A percentile compares a stretch with the other conserved stretches of the same genome.
Conservation (phyloP, 2,888 invertebrate species). For the Xylota segnis region DNA sequence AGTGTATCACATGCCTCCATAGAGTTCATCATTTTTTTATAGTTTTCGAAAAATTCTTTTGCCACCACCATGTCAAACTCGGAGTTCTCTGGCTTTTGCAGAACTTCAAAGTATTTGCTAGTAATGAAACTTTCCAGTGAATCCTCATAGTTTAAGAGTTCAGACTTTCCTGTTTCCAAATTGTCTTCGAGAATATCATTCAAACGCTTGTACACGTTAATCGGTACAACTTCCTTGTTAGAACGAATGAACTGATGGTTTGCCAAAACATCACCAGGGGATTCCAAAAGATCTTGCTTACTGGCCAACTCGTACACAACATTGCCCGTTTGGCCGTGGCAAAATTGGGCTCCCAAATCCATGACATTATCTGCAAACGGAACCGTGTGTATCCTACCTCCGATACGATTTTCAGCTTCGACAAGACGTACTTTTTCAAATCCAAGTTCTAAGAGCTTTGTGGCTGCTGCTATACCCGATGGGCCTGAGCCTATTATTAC, state of each 20-base stretch:
- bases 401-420: conserved; percentile 88
- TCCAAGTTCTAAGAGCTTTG: conserved; percentile 84
- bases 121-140: conserved; percentile 83
- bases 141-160: conserved; percentile 81
- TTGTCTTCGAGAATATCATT: conserved; percentile 84
- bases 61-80: conserved; percentile 85
- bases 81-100: conserved; percentile 81
- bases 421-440: conserved; percentile 86
- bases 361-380: conserved; percentile 86
- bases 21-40: conserved; percentile 85
- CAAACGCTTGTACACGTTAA: conserved; percentile 80
- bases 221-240: conserved; percentile 80
- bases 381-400: conserved; percentile 87
- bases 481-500: conserved; percentile 82
- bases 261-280: conserved; percentile 82
- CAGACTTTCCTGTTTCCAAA: conserved; percentile 81
- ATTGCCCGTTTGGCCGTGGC: too few species aligned
- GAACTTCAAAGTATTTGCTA: conserved; percentile 81
- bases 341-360: conserved; percentile 74
- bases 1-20: conserved; percentile 88
- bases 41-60: conserved; percentile 87
- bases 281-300: conserved; percentile 79
- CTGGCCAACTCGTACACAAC: too few species aligned
- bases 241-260: conserved; percentile 82
- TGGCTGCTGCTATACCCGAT: conserved; percentile 80